Percentiles rank a stretch among this genome's conserved stretches.
Evolutionary conservation across 2,888 invertebrate species (phyloP).

Genomic region (Drymonia ruficornis): DNA sequence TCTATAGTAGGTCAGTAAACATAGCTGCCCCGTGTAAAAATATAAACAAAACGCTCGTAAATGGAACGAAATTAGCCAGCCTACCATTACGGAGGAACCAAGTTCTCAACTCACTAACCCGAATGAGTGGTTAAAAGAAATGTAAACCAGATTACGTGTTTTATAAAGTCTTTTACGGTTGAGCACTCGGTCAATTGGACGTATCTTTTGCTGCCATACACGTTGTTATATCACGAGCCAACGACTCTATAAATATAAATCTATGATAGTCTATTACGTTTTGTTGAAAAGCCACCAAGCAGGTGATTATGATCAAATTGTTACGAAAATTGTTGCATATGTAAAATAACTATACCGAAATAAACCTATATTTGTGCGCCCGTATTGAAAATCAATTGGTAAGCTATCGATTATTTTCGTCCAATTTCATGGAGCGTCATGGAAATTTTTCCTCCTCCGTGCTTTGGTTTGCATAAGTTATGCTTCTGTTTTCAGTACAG

Average conservation of each 20-base stretch:
- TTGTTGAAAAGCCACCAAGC: constrained; percentile 4
- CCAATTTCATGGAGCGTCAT: constrained; percentile 36
- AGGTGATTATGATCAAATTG: constrained; percentile 48
- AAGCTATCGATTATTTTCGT: constrained; percentile 55
- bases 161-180: constrained; percentile 26
- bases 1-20: constrained; percentile 60
- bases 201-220: constrained; percentile 35
- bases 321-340: constrained; percentile 43
- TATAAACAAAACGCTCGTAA: constrained; percentile 67
- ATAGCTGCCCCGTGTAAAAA: constrained; percentile 56
- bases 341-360: constrained; percentile 58
- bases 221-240: constrained; percentile 28
- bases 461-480: constrained; percentile 14
- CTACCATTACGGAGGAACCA: constrained; percentile 42
- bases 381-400: constrained; percentile 41
- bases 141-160: constrained; percentile 33
- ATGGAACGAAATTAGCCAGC: constrained; percentile 63
- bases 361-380: constrained; percentile 53
- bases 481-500: constrained; percentile 14
- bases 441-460: constrained; percentile 32
- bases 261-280: background rate
- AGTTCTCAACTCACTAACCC: constrained; percentile 42
- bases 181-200: constrained; percentile 32
- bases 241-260: constrained; percentile 5
- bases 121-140: constrained; percentile 42